phyloP scores from a whole-genome alignment of 2,113 vertebrate genomes.

The Pomatorhinus ruficollis region DNA sequence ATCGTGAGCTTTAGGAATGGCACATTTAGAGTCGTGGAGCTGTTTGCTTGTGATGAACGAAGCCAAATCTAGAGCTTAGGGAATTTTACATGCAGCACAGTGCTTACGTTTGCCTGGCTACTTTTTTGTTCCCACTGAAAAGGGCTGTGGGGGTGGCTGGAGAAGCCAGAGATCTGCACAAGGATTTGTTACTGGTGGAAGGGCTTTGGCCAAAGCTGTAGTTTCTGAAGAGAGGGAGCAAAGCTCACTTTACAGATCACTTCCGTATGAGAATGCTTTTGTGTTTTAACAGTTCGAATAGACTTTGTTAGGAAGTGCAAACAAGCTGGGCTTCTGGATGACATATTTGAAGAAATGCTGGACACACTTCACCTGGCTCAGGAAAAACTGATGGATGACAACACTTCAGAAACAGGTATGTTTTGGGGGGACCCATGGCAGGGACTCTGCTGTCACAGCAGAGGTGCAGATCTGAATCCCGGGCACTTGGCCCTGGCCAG shows the following conservation, averaged over 20 bases:
- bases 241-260: not conserved
- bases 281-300: slow-evolving; percentile 50
- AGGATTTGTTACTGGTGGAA: not conserved
- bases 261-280: not conserved
- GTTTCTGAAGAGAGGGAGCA: not conserved
- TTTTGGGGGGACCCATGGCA: not conserved
- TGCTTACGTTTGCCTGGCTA: not conserved
- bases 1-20: not conserved
- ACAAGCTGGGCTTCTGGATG: slow-evolving; percentile 71
- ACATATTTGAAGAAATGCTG: slow-evolving; percentile 76
- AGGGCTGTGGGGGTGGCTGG: not conserved
- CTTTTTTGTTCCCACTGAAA: not conserved
- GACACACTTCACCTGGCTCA: slow-evolving; percentile 70
- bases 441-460: not conserved
- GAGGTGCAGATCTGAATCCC: not conserved
- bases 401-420: slow-evolving; percentile 75
- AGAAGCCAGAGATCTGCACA: not conserved
- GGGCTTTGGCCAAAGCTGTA: not conserved
- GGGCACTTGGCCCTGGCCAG: not conserved
- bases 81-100: not conserved
- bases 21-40: not conserved
- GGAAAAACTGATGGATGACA: slow-evolving; percentile 71
- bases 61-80: not conserved
- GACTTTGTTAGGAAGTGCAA: slow-evolving; percentile 76
- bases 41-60: not conserved